Conservation (phyloP, 2,888 invertebrate species). For the Ferrisia virgata region DNA sequence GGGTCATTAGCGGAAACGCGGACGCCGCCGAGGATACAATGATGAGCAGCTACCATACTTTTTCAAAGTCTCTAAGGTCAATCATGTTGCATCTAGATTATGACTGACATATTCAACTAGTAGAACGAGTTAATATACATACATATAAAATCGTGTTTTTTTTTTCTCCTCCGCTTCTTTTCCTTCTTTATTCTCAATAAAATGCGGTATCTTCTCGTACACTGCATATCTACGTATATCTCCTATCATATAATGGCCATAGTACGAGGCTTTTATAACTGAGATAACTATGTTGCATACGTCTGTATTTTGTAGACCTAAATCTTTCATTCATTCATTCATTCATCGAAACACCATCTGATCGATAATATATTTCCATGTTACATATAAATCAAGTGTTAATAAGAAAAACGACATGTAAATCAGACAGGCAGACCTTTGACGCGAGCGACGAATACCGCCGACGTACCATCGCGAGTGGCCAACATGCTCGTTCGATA, state of each 20-base stretch:
- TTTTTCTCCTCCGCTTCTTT: neutral
- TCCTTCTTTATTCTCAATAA: neutral
- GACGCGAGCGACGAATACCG: neutral
- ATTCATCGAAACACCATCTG: neutral
- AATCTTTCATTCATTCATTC: neutral
- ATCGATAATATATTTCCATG: neutral
- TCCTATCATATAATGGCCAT: neutral
- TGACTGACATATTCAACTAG: neutral
- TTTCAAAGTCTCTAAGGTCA: neutral
- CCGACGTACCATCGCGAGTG: neutral
- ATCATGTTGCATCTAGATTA: neutral
- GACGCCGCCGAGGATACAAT: neutral
- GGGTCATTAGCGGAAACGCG: slow-evolving; percentile 3
- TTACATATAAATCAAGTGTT: neutral
- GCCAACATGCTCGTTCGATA: neutral
- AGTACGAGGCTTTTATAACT: neutral
- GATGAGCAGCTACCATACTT: neutral
- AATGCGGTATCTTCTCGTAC: neutral
- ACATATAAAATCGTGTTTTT: neutral
- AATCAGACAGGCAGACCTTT: neutral
- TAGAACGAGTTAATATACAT: neutral
- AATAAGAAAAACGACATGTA: neutral
- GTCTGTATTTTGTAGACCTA: neutral
- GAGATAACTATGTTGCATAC: neutral
- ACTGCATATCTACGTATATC: neutral